Conservation (phyloP, 2,888 invertebrate species). For the Drosophila paranaensis region DNA sequence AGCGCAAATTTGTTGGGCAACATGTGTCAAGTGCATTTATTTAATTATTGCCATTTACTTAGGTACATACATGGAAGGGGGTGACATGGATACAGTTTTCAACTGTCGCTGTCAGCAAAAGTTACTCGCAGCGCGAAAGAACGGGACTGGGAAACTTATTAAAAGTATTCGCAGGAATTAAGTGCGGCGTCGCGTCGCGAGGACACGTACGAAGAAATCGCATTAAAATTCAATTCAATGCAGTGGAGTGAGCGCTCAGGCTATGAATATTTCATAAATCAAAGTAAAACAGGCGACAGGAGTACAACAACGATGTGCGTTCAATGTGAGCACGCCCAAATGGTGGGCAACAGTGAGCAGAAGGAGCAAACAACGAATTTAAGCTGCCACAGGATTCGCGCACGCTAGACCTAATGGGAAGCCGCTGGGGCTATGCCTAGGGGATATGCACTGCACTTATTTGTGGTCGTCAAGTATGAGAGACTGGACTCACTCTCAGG, state of each 20-base stretch:
- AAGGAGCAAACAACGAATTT: not conserved
- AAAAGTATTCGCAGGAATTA: slow-evolving; percentile 32
- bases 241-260: not conserved
- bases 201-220: not conserved
- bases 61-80: not conserved
- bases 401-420: slow-evolving; percentile 18
- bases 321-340: slow-evolving; percentile 27
- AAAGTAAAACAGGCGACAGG: slow-evolving; percentile 49
- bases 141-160: slow-evolving; percentile 20
- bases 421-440: not conserved
- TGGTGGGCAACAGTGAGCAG: not conserved
- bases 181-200: slow-evolving; percentile 4
- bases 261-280: slow-evolving; percentile 62
- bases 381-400: slow-evolving; percentile 16
- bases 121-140: not conserved
- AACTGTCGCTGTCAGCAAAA: slow-evolving; percentile 9
- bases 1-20: slow-evolving; percentile 41
- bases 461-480: slow-evolving; percentile 37
- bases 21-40: slow-evolving; percentile 63
- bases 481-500: slow-evolving; percentile 15
- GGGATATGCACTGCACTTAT: slow-evolving; percentile 4
- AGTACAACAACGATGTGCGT: slow-evolving; percentile 19
- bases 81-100: slow-evolving; percentile 8
- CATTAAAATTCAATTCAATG: slow-evolving; percentile 22
- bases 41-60: slow-evolving; percentile 55